Base-by-base conservation (phyloP, 2,797 vertebrate species). In the Coracias cyanogaster region DNA sequence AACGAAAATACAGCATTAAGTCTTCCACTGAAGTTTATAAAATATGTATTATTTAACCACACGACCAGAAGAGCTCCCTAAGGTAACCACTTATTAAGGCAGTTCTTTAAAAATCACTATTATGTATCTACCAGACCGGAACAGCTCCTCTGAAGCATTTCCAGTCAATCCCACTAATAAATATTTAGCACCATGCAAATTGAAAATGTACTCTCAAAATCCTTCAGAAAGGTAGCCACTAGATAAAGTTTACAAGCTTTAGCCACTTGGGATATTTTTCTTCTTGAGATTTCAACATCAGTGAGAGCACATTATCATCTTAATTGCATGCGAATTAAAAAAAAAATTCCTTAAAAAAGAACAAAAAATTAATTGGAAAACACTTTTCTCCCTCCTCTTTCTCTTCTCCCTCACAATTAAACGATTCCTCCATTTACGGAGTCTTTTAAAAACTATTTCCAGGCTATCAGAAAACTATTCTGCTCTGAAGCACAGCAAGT, bases 31-130 rank as follows among this genome's bases (percentile, higher is more conserved):
- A 84, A 91, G 77, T 91, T 93, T 80, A 96, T 83, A 96, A 93
- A 94, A 89, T 74, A 94, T 76, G 92, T 65, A 90, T 95, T 92
- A 93, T 93, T 93, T 93, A 87, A 93, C 82, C 82, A 90, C 79
- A 84, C 8, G 5, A 83, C 80, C 76, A 92, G 82, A 94, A 91
- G 65, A 85, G 79, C 37, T 96, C 96, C 93, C 94, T 90, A 70
- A 93, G 90, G 93, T 84, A 96, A 85, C 61, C 0, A 0, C 67
- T 96, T 94, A 95, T 93, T 93, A 95, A 96, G 85, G 83, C 70
- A 94, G 72, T 86, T 89, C 90, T 93, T 94, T 93, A 93, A 96
- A 96, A 95, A 96, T 91, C 93, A 92, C 70, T 92, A 80, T 96
- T 93, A 94, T 69, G 71, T 82, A 91, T 87, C 82, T 88, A 96